Evolutionary conservation across 2,888 invertebrate genomes (phyloP).

Genomic region (Monoplex corrugatus): DNA sequence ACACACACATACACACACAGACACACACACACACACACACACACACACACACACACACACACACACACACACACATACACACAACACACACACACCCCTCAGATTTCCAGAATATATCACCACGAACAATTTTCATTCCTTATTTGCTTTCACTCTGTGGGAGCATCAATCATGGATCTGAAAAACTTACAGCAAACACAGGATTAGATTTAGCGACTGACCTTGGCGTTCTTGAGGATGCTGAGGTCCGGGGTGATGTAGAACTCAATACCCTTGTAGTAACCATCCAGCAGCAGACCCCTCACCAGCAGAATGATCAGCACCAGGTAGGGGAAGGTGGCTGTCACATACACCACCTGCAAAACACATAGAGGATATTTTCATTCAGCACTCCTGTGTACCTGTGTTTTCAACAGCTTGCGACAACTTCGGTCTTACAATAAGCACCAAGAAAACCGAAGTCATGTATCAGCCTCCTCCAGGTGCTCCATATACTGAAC

Average conservation of each 20-base stretch:
- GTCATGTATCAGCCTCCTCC: no score
- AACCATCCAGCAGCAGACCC: slow-evolving; percentile 73
- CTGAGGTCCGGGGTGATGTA: slow-evolving; percentile 76
- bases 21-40: background rate
- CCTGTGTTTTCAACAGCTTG: no score
- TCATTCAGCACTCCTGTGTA: no score
- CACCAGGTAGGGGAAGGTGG: slow-evolving; percentile 78
- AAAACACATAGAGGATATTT: background rate
- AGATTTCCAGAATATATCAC: no score
- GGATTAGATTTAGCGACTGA: slow-evolving; percentile 41
- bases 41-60: slow-evolving; percentile 12
- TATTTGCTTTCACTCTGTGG: no score
- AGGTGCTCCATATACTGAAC: no score
- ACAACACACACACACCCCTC: background rate
- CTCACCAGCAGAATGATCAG: slow-evolving; percentile 75
- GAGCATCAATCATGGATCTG: no score
- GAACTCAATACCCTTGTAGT: slow-evolving; percentile 75
- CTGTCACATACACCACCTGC: slow-evolving; percentile 58
- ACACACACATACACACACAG: background rate
- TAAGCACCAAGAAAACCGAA: no score
- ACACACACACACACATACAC: slow-evolving; percentile 1
- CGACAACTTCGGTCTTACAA: no score
- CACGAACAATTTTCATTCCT: no score
- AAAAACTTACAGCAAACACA: no score
- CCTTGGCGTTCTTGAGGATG: slow-evolving; percentile 69